These are phyloP conservation scores for Dasypolia templi DNA, from an alignment of 2,888 invertebrate genomes.

Conservation along the genomic window DNA sequence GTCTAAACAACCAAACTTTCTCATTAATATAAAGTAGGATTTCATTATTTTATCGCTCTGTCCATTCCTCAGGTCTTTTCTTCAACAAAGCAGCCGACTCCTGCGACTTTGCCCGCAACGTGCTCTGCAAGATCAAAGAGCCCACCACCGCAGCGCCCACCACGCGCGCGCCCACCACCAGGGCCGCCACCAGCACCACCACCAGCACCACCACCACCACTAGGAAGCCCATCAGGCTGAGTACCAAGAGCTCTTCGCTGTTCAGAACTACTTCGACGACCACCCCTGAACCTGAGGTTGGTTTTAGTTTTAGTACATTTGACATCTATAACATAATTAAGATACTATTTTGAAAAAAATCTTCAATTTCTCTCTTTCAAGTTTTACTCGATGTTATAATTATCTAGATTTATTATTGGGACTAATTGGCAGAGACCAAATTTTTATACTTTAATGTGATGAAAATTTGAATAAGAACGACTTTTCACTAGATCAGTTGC, in stretches of 20 bases:
- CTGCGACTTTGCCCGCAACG: conserved; percentile 97
- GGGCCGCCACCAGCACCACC: conserved; percentile 79
- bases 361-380: neutral
- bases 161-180: conserved; percentile 81
- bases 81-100: conserved; percentile 98
- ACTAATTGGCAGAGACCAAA: neutral
- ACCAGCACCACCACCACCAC: conserved; percentile 85
- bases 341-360: neutral
- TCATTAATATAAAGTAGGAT: too few relatives aligned
- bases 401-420: neutral
- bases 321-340: neutral
- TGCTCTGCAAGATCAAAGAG: conserved; percentile 93
- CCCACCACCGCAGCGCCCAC: conserved; percentile 81
- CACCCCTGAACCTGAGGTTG: conserved; percentile 82
- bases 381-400: neutral
- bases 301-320: neutral
- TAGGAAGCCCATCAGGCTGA: conserved; percentile 82
- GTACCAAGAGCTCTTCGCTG: conserved; percentile 83
- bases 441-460: neutral
- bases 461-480: neutral
- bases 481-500: neutral
- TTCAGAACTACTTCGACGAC: conserved; percentile 86
- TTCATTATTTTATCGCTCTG: neutral
- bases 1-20: too few relatives aligned
- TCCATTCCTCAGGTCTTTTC: conserved; percentile 92